Percentiles rank a stretch among this genome's conserved stretches.
Conservation (phyloP, 2,888 invertebrate species). For the Torymus texanus region DNA sequence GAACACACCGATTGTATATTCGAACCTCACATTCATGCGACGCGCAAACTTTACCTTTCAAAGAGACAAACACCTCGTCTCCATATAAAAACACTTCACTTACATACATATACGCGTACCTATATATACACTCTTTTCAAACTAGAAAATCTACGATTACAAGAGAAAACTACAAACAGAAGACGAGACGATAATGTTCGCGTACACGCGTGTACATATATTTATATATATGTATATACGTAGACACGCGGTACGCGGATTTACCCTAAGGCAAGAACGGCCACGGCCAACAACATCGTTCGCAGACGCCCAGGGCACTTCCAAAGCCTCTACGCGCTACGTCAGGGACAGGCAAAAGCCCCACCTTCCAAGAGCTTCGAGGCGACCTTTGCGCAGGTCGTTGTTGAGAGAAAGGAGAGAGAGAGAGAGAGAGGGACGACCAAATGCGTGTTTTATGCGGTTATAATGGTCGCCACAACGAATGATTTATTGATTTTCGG, state of each 20-base stretch:
- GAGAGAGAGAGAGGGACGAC: slow-evolving; percentile 14
- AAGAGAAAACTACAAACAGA: neutral
- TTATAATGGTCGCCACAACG: neutral
- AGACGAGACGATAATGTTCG: neutral
- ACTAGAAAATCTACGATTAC: neutral
- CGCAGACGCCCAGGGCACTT: slow-evolving; percentile 66
- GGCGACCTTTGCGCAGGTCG: slow-evolving; percentile 20
- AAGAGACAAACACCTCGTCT: too few relatives aligned
- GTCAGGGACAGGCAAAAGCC: slow-evolving; percentile 69
- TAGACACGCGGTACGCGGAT: neutral
- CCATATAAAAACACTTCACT: too few relatives aligned
- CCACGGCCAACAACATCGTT: slow-evolving; percentile 74
- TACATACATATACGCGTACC: too few relatives aligned
- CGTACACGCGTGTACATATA: neutral
- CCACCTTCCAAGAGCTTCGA: neutral
- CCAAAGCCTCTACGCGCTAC: slow-evolving; percentile 63
- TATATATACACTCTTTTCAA: too few relatives aligned
- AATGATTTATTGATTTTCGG: slow-evolving; percentile 30
- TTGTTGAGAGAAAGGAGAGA: neutral
- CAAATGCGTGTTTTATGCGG: neutral
- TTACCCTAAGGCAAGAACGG: slow-evolving; percentile 66
- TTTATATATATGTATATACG: neutral
- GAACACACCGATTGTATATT: too few relatives aligned
- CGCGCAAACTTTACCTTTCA: too few relatives aligned
- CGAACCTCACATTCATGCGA: too few relatives aligned